Base-by-base conservation (phyloP, 2,888 invertebrate genomes). In the Leucozona laternaria region DNA sequence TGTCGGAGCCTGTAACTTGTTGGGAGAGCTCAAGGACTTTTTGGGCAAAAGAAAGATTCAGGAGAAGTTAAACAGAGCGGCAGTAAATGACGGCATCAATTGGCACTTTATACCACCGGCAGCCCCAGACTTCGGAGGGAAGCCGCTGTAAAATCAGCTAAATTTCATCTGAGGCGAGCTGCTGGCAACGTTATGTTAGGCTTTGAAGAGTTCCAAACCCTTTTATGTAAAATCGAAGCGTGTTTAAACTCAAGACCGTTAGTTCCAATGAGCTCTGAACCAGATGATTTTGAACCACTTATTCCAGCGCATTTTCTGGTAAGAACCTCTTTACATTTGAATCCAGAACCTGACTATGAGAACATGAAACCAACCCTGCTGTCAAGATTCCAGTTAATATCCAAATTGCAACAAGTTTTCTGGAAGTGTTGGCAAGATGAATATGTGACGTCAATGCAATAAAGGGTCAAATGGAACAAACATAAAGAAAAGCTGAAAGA, bases 101-200 rank as follows among this genome's bases (percentile, higher is more conserved):
- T 62, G 40, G 40, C 62, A 7, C n/a, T n/a, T n/a, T n/a, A n/a
- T n/a, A n/a, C n/a, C n/a, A n/a, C n/a, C n/a, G n/a, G n/a, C n/a
- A n/a, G n/a, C 7, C 62, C 70, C 1, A 40, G 53, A 7, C 8
- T 78, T 11, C 53, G 68, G 3, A 50, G 77, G 43, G 57, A n/a
- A n/a, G n/a, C n/a, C n/a, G n/a, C n/a, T n/a, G 71, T 71, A 15
- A 73, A 73, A 13, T 73, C 73, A 2, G 22, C 53, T 0, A 62
- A 62, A 45, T 43, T 45, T 62, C 62, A 62, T 62, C 13, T 62
- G 22, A 13, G 62, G n/a, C 8, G 45, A 62, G 62, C 45, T 17
- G 25, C 64, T 48, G 31, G 31, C 31, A 48, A 48, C 45, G 40
- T 64, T 10, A 45, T 64, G 2, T 13, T 64, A 40, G 31, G 45